phyloP scores from a whole-genome alignment of 2,888 invertebrate species.

The Ernsta delagoae region DNA sequence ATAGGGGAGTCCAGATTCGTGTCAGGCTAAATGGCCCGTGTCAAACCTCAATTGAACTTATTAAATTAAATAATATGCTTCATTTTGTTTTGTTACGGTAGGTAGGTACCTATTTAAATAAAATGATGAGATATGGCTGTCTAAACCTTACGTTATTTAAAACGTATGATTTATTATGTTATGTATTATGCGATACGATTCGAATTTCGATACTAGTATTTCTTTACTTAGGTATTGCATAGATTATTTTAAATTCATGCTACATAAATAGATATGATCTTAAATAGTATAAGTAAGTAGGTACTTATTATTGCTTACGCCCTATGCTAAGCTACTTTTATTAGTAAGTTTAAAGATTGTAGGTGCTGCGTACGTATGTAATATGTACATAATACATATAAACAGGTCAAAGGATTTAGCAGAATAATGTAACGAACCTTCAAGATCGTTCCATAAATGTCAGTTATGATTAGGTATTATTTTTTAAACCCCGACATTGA shows the following conservation, averaged over 20 bases:
- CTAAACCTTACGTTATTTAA: background rate
- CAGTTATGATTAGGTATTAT: constrained; percentile 42
- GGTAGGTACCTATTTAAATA: constrained; percentile 50
- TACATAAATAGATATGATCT: no score
- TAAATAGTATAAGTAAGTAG: no score
- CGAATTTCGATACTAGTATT: no score
- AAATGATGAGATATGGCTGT: constrained; percentile 58
- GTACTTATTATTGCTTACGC: no score
- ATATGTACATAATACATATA: no score
- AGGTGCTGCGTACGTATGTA: no score
- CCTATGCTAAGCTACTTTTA: no score
- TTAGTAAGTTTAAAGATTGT: no score
- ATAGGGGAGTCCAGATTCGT: constrained; percentile 60
- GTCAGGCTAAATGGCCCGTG: constrained; percentile 63
- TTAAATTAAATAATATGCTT: constrained; percentile 68
- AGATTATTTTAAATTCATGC: no score
- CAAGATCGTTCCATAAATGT: constrained; percentile 30
- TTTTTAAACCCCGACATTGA: constrained; percentile 38
- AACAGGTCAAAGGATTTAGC: constrained; percentile 18
- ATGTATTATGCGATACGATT: no score
- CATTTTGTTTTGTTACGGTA: constrained; percentile 50
- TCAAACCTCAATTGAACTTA: constrained; percentile 78
- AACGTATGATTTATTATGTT: background rate
- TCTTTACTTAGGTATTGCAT: no score
- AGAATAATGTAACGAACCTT: constrained; percentile 10